Percentiles rank a stretch among this genome's conserved stretches.
Conservation (phyloP, 2,888 invertebrate genomes). For the Tridacna gigas region DNA sequence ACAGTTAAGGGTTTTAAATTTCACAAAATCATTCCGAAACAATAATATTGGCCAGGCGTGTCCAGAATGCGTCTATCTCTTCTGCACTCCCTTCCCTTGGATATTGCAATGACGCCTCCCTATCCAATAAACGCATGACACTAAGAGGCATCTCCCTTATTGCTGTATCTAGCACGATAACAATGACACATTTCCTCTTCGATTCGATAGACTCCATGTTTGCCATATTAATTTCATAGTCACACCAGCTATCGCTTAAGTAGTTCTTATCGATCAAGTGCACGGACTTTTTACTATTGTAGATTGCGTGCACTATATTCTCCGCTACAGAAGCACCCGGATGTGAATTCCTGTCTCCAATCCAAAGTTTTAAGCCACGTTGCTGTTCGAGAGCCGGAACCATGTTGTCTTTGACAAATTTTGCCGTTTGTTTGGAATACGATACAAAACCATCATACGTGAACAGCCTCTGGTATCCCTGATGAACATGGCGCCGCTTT, state of each 20-base stretch:
- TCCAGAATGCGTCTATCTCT: conserved; percentile 51
- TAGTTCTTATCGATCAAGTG: conserved; percentile 49
- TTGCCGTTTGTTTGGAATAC: conserved; percentile 38
- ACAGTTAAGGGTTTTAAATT: too few species aligned
- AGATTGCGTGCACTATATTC: conserved; percentile 61
- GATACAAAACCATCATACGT: conserved; percentile 61
- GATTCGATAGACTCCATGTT: conserved; percentile 46
- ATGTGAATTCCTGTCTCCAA: conserved; percentile 49
- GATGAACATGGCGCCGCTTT: conserved; percentile 30
- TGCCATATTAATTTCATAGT: conserved; percentile 65
- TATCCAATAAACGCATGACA: conserved; percentile 37
- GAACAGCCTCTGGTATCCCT: conserved; percentile 60
- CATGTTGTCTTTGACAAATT: conserved; percentile 52
- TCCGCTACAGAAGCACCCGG: conserved; percentile 57
- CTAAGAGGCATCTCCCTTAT: conserved; percentile 33
- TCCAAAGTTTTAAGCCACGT: conserved; percentile 47
- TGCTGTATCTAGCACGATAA: conserved; percentile 50
- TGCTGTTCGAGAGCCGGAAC: conserved; percentile 52
- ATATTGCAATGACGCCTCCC: conserved; percentile 36
- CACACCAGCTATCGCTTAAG: conserved; percentile 56
- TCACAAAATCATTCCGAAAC: not conserved
- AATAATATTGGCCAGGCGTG: conserved; percentile 28
- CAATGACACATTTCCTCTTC: conserved; percentile 47
- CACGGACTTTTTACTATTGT: conserved; percentile 54
- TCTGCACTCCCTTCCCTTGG: conserved; percentile 30